phyloP scores from a whole-genome alignment of 2,797 vertebrate genomes.

The Lemur catta region DNA sequence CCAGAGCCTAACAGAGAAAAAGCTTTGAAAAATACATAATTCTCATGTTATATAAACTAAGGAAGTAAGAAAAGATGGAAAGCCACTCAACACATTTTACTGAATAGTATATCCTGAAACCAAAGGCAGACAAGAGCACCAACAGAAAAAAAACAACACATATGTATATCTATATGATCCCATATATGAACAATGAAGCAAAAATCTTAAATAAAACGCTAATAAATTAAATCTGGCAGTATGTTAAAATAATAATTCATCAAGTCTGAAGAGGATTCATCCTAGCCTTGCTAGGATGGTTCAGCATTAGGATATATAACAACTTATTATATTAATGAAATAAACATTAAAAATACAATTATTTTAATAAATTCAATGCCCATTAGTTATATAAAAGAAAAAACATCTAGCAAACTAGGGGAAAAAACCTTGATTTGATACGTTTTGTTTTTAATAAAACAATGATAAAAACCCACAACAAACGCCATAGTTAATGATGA shows the following conservation, averaged over 20 bases:
- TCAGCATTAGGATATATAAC: neutral
- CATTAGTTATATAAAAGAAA: constrained; percentile 23
- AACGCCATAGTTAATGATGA: neutral
- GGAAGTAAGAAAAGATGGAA: constrained; percentile 82
- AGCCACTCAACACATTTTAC: neutral
- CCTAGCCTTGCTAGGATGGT: neutral
- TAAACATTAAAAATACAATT: constrained; percentile 1
- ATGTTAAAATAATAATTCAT: constrained; percentile 11
- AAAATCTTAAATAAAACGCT: constrained; percentile 33
- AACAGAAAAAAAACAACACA: neutral
- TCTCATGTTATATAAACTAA: constrained; percentile 91
- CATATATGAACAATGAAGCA: neutral
- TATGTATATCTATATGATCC: neutral
- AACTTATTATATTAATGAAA: constrained; percentile 23
- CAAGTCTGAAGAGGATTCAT: constrained; percentile 30
- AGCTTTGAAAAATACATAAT: constrained; percentile 85
- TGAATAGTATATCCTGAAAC: neutral
- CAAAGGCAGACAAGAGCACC: neutral
- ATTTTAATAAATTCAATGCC: constrained; percentile 33
- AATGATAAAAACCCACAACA: neutral
- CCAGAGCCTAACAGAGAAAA: neutral
- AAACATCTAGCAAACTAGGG: neutral
- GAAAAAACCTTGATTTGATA: constrained; percentile 19
- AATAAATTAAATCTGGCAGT: neutral
- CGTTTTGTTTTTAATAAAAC: constrained; percentile 35